These are phyloP conservation scores for Syngnathus acus DNA, from an alignment of 2,797 vertebrate species.

Conservation along the genomic window DNA sequence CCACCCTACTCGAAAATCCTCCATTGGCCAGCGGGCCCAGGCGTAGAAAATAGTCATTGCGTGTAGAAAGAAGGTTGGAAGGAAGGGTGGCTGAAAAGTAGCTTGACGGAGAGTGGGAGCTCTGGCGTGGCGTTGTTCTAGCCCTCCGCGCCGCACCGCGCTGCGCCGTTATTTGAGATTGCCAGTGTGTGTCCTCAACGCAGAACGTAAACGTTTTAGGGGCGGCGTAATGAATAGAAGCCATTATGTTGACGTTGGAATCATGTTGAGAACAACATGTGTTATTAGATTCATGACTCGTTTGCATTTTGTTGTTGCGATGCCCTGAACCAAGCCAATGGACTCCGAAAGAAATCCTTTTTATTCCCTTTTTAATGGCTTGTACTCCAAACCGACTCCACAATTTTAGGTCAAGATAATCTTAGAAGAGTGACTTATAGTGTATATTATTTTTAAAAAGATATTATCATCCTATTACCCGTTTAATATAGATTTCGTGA, in stretches of 20 bases:
- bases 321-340: no score
- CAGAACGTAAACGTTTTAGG: slow-evolving; percentile 79
- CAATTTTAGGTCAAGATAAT: not conserved
- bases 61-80: slow-evolving; percentile 37
- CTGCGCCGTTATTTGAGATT: slow-evolving; percentile 76
- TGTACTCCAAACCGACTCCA: not conserved
- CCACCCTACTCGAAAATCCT: slow-evolving; percentile 64
- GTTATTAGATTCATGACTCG: not conserved
- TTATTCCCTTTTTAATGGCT: not conserved
- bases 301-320: no score
- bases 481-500: not conserved
- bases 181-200: slow-evolving; percentile 58
- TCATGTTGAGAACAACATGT: not conserved
- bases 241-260: slow-evolving; percentile 60
- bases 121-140: slow-evolving; percentile 39
- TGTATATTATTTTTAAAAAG: no score
- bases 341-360: no score
- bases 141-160: slow-evolving; percentile 39
- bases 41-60: slow-evolving; percentile 59
- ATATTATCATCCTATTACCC: not conserved
- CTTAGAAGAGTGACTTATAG: not conserved
- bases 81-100: slow-evolving; percentile 34
- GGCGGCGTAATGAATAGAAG: slow-evolving; percentile 79
- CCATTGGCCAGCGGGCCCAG: slow-evolving; percentile 56
- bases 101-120: slow-evolving; percentile 41